These are phyloP conservation scores for Myotis brandtii DNA, from an alignment of 2,113 vertebrate species.

Conservation along the genomic window DNA sequence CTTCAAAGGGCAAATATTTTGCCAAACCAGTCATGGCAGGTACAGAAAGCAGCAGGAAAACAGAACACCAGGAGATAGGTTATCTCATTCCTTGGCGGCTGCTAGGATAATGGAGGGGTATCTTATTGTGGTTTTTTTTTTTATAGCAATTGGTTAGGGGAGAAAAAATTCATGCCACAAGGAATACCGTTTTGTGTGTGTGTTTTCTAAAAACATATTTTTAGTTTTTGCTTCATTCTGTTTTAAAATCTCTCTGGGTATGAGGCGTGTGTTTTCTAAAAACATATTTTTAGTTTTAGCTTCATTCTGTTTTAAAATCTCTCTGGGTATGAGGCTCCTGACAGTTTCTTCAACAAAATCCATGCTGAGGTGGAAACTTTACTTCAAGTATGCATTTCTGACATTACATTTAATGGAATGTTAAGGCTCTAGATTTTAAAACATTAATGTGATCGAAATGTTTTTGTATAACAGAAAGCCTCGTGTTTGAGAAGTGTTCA, in stretches of 20 bases:
- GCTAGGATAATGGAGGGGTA: neutral
- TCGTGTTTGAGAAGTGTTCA: neutral
- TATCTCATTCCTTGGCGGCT: neutral
- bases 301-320: slow-evolving; percentile 48
- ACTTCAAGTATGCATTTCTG: neutral
- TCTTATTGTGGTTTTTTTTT: neutral
- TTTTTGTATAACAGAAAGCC: neutral
- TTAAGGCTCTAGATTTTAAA: slow-evolving; percentile 44
- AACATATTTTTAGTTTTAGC: slow-evolving; percentile 13
- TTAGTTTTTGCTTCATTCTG: slow-evolving; percentile 35
- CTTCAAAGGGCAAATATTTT: slow-evolving; percentile 26
- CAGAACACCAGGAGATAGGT: neutral
- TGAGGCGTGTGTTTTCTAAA: slow-evolving; percentile 28
- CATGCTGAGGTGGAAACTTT: neutral
- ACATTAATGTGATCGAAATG: neutral
- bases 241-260: slow-evolving; percentile 20
- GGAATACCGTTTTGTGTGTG: neutral
- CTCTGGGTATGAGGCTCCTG: neutral
- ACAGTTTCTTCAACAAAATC: slow-evolving; percentile 10
- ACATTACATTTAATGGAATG: neutral
- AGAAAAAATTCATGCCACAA: neutral
- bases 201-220: slow-evolving; percentile 37
- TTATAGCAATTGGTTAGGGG: neutral
- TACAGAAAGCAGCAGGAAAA: neutral
- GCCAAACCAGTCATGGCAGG: neutral